These are phyloP conservation scores for Halcyon smyrnensis DNA, from an alignment of 2,797 vertebrate species.

Conservation along the genomic window DNA sequence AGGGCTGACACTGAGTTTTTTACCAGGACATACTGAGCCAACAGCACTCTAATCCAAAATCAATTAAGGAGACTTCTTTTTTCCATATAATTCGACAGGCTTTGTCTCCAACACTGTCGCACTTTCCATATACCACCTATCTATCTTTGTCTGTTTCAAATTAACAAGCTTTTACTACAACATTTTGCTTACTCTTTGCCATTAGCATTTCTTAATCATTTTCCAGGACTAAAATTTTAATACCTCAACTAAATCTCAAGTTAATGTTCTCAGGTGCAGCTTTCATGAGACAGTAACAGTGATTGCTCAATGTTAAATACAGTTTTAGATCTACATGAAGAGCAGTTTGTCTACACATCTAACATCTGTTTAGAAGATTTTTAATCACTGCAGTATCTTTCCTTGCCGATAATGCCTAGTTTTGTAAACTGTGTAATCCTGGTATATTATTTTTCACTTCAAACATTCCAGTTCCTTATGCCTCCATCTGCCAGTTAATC, in stretches of 20 bases:
- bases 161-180: not conserved
- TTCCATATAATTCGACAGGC: not conserved
- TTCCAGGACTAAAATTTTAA: not conserved
- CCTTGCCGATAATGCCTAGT: not conserved
- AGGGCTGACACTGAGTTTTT: not conserved
- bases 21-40: not conserved
- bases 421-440: not conserved
- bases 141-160: not conserved
- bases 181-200: not conserved
- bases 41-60: not conserved
- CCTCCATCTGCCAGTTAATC: not conserved
- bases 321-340: not conserved
- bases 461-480: not conserved
- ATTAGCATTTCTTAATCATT: not conserved
- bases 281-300: not conserved
- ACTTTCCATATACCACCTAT: accelerated
- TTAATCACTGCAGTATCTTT: not conserved
- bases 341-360: not conserved
- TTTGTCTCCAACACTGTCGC: not conserved
- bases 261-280: not conserved
- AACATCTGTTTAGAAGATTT: not conserved
- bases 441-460: not conserved
- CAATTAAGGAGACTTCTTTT: not conserved
- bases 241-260: not conserved
- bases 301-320: not conserved